phyloP scores from a whole-genome alignment of 2,888 invertebrate species.

The Erannis defoliaria region DNA sequence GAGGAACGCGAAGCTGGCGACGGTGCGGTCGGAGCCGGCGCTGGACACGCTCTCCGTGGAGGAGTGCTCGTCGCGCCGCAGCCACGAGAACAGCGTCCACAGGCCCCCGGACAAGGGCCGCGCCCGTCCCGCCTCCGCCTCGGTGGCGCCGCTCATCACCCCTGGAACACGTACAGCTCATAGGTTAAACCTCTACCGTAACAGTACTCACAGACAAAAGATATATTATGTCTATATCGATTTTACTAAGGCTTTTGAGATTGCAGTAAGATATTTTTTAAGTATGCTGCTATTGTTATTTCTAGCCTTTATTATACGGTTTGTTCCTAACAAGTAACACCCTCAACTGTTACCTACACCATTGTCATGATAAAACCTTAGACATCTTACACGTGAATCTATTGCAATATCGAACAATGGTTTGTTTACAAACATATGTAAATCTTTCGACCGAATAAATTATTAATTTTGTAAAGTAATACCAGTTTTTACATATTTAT shows the following conservation, averaged over 20 bases:
- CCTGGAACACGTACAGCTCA: constrained; percentile 56
- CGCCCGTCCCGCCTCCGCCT: constrained; percentile 66
- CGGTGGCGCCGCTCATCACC: constrained; percentile 75
- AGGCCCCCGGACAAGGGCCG: constrained; percentile 81
- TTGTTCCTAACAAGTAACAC: too few relatives aligned
- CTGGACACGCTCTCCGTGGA: constrained; percentile 88
- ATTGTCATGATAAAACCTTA: too few relatives aligned
- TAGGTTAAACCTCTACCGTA: neutral
- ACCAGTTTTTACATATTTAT: neutral
- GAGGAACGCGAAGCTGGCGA: constrained; percentile 90
- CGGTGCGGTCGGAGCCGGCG: constrained; percentile 90
- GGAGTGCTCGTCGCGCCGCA: constrained; percentile 86
- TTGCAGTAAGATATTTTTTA: too few relatives aligned
- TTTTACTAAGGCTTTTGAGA: too few relatives aligned
- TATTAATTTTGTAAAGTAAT: neutral
- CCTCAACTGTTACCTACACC: too few relatives aligned
- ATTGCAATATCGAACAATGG: neutral
- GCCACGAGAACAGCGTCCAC: constrained; percentile 91
- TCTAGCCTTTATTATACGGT: too few relatives aligned
- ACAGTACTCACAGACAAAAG: too few relatives aligned
- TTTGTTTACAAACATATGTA: constrained; percentile 26
- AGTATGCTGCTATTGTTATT: too few relatives aligned
- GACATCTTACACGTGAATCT: neutral
- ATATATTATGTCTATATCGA: too few relatives aligned
- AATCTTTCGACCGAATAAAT: neutral